Evolutionary conservation across 2,797 vertebrate genomes (phyloP).

Genomic region (Sebastes dallii): DNA sequence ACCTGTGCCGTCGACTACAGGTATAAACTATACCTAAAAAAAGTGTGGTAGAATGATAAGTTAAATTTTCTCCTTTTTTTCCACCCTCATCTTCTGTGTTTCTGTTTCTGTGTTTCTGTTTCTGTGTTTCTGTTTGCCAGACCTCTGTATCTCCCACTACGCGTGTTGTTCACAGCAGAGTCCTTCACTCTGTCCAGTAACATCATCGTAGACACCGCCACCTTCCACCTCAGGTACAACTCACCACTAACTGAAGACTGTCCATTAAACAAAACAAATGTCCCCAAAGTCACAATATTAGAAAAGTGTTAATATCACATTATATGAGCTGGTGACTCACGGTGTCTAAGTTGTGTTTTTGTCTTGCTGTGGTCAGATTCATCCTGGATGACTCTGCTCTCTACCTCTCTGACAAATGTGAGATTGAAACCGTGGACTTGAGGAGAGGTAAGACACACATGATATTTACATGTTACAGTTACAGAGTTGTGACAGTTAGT

Average conservation of each 20-base stretch:
- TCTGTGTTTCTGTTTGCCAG: conserved; percentile 64
- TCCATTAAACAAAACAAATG: neutral
- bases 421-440: conserved; percentile 86
- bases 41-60: neutral
- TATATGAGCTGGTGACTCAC: neutral
- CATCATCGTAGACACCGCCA: conserved; percentile 92
- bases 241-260: neutral
- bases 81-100: neutral
- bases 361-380: conserved; percentile 79
- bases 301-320: neutral
- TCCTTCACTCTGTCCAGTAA: conserved; percentile 94
- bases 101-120: neutral
- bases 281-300: neutral
- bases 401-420: conserved; percentile 94
- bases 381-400: conserved; percentile 94
- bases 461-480: neutral
- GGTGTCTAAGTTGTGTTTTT: conserved; percentile 4
- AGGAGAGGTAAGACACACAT: conserved; percentile 83
- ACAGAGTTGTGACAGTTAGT: neutral
- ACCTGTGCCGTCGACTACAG: conserved; percentile 93
- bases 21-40: conserved; percentile 60
- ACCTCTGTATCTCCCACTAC: conserved; percentile 90
- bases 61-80: neutral
- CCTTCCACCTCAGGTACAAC: conserved; percentile 91
- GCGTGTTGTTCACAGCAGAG: conserved; percentile 89